phyloP scores from a whole-genome alignment of 2,113 vertebrate species.

The Herpetotheres cachinnans region DNA sequence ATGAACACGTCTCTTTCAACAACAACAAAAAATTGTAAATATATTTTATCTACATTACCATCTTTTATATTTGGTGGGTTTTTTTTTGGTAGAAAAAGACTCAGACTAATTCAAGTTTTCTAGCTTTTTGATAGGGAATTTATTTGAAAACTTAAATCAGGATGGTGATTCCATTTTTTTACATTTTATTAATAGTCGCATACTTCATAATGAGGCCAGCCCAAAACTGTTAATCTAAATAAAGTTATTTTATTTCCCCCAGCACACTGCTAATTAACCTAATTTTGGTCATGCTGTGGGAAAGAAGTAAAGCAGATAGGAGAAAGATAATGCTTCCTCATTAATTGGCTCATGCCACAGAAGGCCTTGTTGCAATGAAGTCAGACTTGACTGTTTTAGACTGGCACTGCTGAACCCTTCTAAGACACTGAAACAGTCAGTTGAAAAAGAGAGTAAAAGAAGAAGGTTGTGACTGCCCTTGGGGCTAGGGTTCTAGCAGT shows the following conservation, averaged over 20 bases:
- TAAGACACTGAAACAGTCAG: not conserved
- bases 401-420: not conserved
- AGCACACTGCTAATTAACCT: slow-evolving; percentile 56
- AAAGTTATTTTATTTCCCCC: slow-evolving; percentile 33
- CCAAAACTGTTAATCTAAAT: slow-evolving; percentile 30
- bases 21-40: not conserved
- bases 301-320: slow-evolving; percentile 12
- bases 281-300: slow-evolving; percentile 13
- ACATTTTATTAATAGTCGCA: not conserved
- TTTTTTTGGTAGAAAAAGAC: not conserved
- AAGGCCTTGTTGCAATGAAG: not conserved
- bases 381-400: not conserved
- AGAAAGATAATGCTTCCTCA: not conserved
- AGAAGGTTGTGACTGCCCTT: not conserved
- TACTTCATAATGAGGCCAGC: slow-evolving; percentile 17
- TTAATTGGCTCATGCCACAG: slow-evolving; percentile 20
- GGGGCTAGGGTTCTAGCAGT: not conserved
- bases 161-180: not conserved
- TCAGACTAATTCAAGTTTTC: not conserved
- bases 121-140: not conserved
- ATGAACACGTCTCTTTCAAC: not conserved
- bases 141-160: not conserved
- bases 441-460: not conserved
- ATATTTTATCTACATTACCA: not conserved
- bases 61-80: not conserved